Evolutionary conservation across 2,113 vertebrate species (phyloP), one percentile per base, ranked within the genome.

Genomic region (Natator depressus): DNA sequence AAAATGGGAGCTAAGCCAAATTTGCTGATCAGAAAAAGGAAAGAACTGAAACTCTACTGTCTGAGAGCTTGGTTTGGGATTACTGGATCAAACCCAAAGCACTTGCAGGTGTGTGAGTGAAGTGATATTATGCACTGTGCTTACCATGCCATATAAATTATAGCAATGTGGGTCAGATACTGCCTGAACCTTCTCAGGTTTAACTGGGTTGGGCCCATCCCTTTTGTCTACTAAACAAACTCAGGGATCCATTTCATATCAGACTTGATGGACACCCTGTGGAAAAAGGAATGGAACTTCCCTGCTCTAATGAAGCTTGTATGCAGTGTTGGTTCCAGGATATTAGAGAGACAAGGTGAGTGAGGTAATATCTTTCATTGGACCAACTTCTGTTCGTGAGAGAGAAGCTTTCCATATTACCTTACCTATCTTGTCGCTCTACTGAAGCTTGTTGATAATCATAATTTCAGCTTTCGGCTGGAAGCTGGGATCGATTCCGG

Each of bases 161-260:
- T 59, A 82, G 95, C 91, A 92, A 94, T 88, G 94, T 97, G 95
- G 91, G 86, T 90, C 91, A 97, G 96, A 94, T 91, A 62, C 81
- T 96, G 85, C 91, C 85, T 11, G 25, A 95, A 85, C 89, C 91
- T 89, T 96, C 96, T 94, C 97, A 84, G 57, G 79, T 97, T 97
- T 94, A 95, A 89, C 76, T 92, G 94, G 90, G 89, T 57, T 83
- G 85, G 82, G 38, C 90, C 83, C 90, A 89, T 93, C 88, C 87
- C 84, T 97, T 96, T 97, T 93, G 95, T 95, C 96, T 96, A 82
- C 90, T 54, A 89, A 96, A 97, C 79, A 95, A 95, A 94, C 78
- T 93, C 82, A 10, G 65, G 51, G 75, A 94, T 95, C 88, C 69
- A 80, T 79, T 80, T 62, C 90, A 76, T 88, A 54, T 81, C 80